These are phyloP conservation scores for Thelaira solivaga DNA, from an alignment of 2,888 invertebrate species.

Conservation along the genomic window DNA sequence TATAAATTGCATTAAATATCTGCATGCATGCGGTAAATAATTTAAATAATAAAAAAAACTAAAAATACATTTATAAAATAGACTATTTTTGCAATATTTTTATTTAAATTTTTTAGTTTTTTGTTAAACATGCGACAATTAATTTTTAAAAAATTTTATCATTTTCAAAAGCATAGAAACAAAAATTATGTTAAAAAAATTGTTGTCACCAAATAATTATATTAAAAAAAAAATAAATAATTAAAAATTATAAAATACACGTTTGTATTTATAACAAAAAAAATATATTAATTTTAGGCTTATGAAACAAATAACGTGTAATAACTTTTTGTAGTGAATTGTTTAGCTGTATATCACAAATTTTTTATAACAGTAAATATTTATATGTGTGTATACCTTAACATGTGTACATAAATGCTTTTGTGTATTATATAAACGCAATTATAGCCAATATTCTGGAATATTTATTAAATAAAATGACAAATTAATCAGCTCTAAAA, in stretches of 20 bases:
- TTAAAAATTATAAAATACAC: not conserved
- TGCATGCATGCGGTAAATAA: not conserved
- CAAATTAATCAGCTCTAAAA: no score
- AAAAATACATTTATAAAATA: no score
- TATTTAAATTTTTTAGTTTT: not conserved
- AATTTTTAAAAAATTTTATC: constrained; percentile 1
- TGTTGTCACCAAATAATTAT: constrained; percentile 20
- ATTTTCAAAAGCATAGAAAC: not conserved
- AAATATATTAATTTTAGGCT: no score
- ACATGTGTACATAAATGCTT: not conserved
- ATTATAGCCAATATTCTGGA: no score
- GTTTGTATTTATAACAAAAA: constrained; percentile 6
- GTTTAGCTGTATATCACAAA: constrained; percentile 8
- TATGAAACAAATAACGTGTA: no score
- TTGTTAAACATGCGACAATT: constrained; percentile 39
- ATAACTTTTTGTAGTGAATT: constrained; percentile 40
- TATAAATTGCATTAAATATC: not conserved
- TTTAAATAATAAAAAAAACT: no score
- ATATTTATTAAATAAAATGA: no score
- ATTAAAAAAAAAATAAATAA: not conserved
- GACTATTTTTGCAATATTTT: not conserved
- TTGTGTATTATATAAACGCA: not conserved
- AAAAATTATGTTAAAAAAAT: constrained; percentile 22
- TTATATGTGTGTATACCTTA: no score
- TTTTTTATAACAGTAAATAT: not conserved